Evolutionary conservation across 2,888 invertebrate genomes (phyloP).

Genomic region (Timandra comae): DNA sequence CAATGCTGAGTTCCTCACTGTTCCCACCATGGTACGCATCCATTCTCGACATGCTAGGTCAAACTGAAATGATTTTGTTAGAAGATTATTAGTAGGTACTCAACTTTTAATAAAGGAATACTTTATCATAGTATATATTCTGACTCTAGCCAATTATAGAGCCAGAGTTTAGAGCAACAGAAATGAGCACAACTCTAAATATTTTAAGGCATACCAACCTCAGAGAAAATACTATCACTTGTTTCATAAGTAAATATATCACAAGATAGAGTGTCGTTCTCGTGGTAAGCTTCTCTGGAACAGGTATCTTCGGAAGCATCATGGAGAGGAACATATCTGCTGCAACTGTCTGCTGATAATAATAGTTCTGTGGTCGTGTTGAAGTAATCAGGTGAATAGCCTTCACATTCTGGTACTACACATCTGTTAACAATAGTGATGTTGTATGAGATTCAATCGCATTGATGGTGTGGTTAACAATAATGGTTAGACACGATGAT

Average conservation of each 20-base stretch:
- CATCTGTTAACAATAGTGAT: too few relatives aligned
- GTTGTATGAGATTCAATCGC: too few relatives aligned
- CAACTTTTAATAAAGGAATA: too few relatives aligned
- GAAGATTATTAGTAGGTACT: too few relatives aligned
- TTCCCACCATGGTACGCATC: slow-evolving; percentile 84
- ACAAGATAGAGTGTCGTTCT: slow-evolving; percentile 37
- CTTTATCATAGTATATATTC: too few relatives aligned
- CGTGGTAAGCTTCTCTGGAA: slow-evolving; percentile 36
- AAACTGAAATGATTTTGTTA: slow-evolving; percentile 78
- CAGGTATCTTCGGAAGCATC: slow-evolving; percentile 26
- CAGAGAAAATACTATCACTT: slow-evolving; percentile 51
- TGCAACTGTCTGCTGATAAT: slow-evolving; percentile 33
- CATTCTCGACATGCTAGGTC: slow-evolving; percentile 80
- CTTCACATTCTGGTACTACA: slow-evolving; percentile 75
- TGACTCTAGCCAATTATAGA: too few relatives aligned
- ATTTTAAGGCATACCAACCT: too few relatives aligned
- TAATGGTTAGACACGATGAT: too few relatives aligned
- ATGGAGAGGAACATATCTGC: slow-evolving; percentile 37
- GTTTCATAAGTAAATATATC: slow-evolving; percentile 45
- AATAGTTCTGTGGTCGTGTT: slow-evolving; percentile 29
- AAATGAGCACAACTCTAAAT: too few relatives aligned
- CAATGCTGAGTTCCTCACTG: slow-evolving; percentile 82
- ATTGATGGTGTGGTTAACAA: too few relatives aligned
- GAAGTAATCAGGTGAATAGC: slow-evolving; percentile 23
- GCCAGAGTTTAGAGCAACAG: too few relatives aligned